Base-by-base conservation (phyloP, 1,140 invertebrate species). In the Drosophila varians region DNA sequence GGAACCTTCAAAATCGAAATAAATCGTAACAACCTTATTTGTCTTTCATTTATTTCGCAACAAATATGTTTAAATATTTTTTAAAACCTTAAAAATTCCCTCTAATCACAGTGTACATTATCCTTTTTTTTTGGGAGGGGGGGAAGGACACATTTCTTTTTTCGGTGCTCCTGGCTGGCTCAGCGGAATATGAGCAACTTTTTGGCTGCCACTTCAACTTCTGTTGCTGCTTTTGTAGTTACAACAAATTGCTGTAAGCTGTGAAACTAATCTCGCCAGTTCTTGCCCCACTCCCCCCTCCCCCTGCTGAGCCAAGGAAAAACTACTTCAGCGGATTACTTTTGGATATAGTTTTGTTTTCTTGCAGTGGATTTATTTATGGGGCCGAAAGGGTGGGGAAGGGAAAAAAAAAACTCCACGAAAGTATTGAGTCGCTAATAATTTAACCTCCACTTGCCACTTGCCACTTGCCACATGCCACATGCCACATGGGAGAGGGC, bases 171-270 rank as follows among this genome's bases (percentile, higher is more conserved):
- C 21, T 21, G 9, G 21, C 7, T 18, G 38, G 53, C 65, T 71
- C 43, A 80, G 60, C 73, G 68, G 64, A 77, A 75, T 83, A 83
- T 78, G 79, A 83, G 79, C 79, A 83, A 75, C 79, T 66, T 78
- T 73, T 73, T 69, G 70, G 54, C 69, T 68, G 34, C 43, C 36
- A 21, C 53, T 71, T 31, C 28, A 31, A 31, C 28, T 31, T 31
- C 31, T 18, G 54, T 11, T 70, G 57, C 48, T 70, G 51, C 19
- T 56, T 8, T 68, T 64, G 53, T 79, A 74, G 58, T 86, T 62
- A 47, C 80, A 87, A 86, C 80, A 86, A 86, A 86, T 86, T 87
- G 80, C 82, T 77, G 82, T 86, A 86, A 86, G 80, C 76, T 74
- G 80, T 80, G 82, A 86, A 86, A 87, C 80, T 87, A 87, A 86